Evolutionary conservation across 2,797 vertebrate genomes (phyloP).

Genomic region (Kryptopterus vitreolus): DNA sequence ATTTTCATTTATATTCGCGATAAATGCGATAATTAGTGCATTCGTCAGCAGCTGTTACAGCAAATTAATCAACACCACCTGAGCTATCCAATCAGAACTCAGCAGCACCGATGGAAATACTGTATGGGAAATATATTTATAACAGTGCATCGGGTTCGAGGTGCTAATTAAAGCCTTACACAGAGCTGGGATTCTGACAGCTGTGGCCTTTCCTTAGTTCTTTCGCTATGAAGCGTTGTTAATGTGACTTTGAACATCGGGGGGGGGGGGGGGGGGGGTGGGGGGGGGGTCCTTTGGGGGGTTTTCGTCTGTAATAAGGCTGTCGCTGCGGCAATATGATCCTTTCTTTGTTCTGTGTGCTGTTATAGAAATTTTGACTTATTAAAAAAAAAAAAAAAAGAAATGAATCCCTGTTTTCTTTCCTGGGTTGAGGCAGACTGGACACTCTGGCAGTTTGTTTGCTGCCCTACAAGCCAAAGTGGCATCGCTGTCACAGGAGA

Average conservation of each 20-base stretch:
- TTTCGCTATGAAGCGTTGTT: not conserved
- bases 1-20: not conserved
- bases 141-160: not conserved
- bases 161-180: not conserved
- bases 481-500: slow-evolving; percentile 85
- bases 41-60: not conserved
- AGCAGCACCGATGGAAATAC: too few species aligned
- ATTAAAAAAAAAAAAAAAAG: too few species aligned
- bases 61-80: too few species aligned
- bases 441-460: slow-evolving; percentile 78
- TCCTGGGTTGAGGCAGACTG: slow-evolving; percentile 60
- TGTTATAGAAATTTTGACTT: slow-evolving; percentile 8
- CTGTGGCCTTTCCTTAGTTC: not conserved
- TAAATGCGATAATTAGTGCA: too few species aligned
- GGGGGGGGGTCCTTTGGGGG: not conserved
- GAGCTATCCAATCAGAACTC: too few species aligned
- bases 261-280: too few species aligned
- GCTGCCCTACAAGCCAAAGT: slow-evolving; percentile 87
- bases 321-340: not conserved
- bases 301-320: slow-evolving; percentile 11
- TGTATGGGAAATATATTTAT: not conserved
- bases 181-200: not conserved
- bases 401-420: slow-evolving; percentile 25
- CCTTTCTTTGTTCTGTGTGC: not conserved
- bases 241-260: not conserved